These are phyloP conservation scores for Meles meles DNA, from an alignment of 2,113 vertebrate species.

Conservation along the genomic window DNA sequence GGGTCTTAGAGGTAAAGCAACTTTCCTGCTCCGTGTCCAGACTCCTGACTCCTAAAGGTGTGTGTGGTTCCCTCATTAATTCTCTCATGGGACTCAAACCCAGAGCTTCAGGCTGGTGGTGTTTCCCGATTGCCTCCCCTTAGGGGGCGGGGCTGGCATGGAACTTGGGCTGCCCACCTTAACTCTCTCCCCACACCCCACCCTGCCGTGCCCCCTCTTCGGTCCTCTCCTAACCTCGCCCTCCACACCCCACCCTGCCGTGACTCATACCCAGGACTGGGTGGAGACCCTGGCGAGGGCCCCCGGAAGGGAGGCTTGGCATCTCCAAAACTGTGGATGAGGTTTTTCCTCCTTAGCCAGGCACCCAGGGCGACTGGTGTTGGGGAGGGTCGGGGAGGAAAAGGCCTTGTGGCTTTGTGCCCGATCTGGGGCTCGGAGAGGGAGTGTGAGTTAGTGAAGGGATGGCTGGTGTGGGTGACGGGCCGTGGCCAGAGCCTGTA, in stretches of 20 bases:
- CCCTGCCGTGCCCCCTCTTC: constrained; percentile 48
- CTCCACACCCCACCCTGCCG: constrained; percentile 45
- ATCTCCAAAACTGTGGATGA: constrained; percentile 55
- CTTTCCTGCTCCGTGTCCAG: background rate
- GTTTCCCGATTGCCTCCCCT: background rate
- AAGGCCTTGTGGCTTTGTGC: background rate
- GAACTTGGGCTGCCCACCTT: constrained; percentile 40
- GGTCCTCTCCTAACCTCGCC: constrained; percentile 27
- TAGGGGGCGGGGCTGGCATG: background rate
- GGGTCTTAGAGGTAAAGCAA: constrained; percentile 45
- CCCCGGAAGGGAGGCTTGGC: constrained; percentile 56
- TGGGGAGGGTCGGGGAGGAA: constrained; percentile 1
- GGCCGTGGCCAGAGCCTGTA: constrained; percentile 46
- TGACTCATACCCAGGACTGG: constrained; percentile 71
- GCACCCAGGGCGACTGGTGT: background rate
- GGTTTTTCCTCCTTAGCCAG: constrained; percentile 45
- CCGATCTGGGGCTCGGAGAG: background rate
- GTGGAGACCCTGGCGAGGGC: constrained; percentile 72
- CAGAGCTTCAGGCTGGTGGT: background rate
- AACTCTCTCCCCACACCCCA: constrained; percentile 35
- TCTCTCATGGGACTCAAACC: background rate
- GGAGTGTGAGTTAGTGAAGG: background rate
- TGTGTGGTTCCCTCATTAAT: background rate
- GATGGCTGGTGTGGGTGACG: background rate
- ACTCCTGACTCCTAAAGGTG: background rate